Base-by-base conservation (phyloP, 2,888 invertebrate genomes). In the Erpobdella octoculata region DNA sequence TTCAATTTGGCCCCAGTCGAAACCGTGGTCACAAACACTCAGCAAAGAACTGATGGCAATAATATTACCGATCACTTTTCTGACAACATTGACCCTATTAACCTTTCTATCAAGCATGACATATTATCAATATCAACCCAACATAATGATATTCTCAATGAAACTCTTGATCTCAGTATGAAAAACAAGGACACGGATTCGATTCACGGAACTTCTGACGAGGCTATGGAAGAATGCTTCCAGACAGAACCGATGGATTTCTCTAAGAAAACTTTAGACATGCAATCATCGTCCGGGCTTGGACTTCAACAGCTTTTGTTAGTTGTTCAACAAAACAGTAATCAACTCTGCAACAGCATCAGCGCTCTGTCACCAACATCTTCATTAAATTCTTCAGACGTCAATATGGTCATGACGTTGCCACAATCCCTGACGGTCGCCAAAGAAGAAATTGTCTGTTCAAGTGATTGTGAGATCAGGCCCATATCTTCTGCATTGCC, bases 171-270 rank as follows among this genome's bases (percentile, higher is more conserved):
- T 67, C 72, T 78, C 31, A 78, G 78, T 73, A 75, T 78, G 58
- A 76, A 75, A 72, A 69, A 75, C 73, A 66, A 48, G 41, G 53
- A 28, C 5, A 21, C 53, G 9, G 41, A 70, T 21, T 59, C 65
- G 28, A 38, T 18, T 12, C 18, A 18, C 12, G 28, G 65, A 8
- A 38, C 41, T n/a, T 28, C 59, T 1, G 28, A 15, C 21, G 4
- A 15, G 25, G 36, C 58, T 38, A n/a, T 37, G 37, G 70, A 71
- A 31, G 78, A 65, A 12, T 48, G 18, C 15, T 36, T 88, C 74
- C 89, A 89, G 84, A 88, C 88, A 76, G 89, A 89, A 81, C 89
- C 89, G 37, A 89, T 89, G 73, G 89, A 89, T 82, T 89, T 89
- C 79, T 88, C 88, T 76, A 88, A 77, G 61, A 77, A 76, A 71